Evolutionary conservation across 2,797 vertebrate genomes (phyloP).

Genomic region (Mormyrops attenuatus): DNA sequence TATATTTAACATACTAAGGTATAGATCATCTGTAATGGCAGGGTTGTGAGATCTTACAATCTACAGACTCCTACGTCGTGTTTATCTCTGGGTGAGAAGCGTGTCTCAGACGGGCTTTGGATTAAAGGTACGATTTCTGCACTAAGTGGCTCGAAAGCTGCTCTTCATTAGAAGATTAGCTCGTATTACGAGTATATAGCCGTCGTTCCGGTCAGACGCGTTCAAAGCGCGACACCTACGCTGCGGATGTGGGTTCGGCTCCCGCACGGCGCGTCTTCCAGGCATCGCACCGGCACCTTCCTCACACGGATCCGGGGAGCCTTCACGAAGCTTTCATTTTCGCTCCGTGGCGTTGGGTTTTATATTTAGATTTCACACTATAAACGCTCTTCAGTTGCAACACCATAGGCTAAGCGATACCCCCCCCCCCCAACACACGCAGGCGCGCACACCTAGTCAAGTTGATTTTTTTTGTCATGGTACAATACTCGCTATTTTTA

Average conservation of each 20-base stretch:
- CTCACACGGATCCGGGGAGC: not conserved
- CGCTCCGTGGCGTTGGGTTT: not conserved
- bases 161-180: not conserved
- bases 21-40: not conserved
- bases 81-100: constrained; percentile 23
- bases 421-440: not conserved
- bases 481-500: not conserved
- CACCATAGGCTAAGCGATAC: not conserved
- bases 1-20: not conserved
- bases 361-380: constrained; percentile 8
- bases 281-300: not conserved
- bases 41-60: not conserved
- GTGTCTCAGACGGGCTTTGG: constrained; percentile 51
- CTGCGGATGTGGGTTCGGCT: constrained; percentile 37
- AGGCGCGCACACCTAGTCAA: not conserved
- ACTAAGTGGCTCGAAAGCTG: not conserved
- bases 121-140: constrained; percentile 43
- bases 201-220: not conserved
- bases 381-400: constrained; percentile 12
- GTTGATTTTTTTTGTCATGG: not conserved
- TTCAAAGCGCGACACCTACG: constrained; percentile 11
- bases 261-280: constrained; percentile 24
- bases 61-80: not conserved
- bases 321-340: not conserved
- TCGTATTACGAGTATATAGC: constrained; percentile 9